A percentile compares a stretch with the other conserved stretches of the same genome.
phyloP scores from a whole-genome alignment of 2,797 vertebrate genomes.

The Loriculus beryllinus region DNA sequence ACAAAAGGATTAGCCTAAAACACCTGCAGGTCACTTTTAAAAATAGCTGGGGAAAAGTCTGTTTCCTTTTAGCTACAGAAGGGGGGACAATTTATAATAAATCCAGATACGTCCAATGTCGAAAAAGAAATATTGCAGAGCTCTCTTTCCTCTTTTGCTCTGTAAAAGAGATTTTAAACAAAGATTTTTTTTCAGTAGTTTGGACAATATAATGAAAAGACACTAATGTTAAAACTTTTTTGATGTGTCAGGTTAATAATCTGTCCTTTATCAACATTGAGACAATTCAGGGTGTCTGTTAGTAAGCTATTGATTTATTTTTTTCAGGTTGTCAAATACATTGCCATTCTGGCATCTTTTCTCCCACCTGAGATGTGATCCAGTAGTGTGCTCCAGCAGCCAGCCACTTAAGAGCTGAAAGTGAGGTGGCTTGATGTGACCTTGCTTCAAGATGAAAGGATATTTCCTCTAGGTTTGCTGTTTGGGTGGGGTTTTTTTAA shows the following conservation, averaged over 20 bases:
- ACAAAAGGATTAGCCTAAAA: neutral
- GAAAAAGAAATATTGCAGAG: neutral
- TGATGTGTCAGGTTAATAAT: neutral
- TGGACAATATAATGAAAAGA: neutral
- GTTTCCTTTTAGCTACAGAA: neutral
- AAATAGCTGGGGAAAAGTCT: neutral
- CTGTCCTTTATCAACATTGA: neutral
- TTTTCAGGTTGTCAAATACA: neutral
- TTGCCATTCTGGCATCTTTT: neutral
- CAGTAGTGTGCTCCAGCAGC: neutral
- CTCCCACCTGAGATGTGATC: neutral
- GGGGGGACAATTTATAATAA: neutral
- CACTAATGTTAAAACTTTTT: neutral
- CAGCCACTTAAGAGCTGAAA: rapidly evolving
- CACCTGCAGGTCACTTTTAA: neutral
- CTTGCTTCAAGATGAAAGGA: neutral
- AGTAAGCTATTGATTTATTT: neutral
- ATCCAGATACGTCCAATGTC: neutral
- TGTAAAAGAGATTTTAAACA: neutral
- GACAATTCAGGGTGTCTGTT: neutral
- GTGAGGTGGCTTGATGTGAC: neutral
- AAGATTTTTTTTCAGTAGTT: neutral
- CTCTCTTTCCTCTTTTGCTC: neutral
- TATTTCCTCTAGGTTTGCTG: neutral
- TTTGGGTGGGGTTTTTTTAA: neutral